Percentiles rank a stretch among this genome's conserved stretches.
phyloP scores from a whole-genome alignment of 1,140 invertebrate genomes.

The Achatina immaculata region DNA sequence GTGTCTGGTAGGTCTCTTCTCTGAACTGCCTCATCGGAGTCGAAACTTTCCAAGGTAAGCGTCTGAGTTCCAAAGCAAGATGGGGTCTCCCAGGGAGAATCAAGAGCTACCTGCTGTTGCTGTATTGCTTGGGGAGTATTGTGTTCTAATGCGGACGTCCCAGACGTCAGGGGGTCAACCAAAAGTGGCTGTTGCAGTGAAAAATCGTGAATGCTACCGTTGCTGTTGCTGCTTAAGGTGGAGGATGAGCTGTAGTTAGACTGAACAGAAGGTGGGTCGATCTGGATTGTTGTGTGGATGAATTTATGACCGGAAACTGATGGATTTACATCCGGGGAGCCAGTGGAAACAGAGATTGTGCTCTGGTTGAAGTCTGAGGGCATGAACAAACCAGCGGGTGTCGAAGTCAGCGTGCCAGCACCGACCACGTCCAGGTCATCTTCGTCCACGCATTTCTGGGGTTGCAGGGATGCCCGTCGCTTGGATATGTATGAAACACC shows the following conservation, averaged over 20 bases:
- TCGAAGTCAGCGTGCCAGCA: not conserved
- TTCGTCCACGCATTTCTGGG: conserved; percentile 33
- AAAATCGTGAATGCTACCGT: not conserved
- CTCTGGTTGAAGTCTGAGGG: not conserved
- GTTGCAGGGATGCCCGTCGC: conserved; percentile 19
- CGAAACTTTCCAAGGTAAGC: not conserved
- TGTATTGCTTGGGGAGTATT: not conserved
- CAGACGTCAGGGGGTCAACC: not conserved
- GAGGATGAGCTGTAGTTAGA: conserved; percentile 11
- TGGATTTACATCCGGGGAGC: not conserved
- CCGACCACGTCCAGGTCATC: not conserved
- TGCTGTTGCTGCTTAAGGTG: not conserved
- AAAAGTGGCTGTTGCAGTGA: not conserved
- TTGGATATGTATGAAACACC: not conserved
- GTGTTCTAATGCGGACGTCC: too few relatives aligned
- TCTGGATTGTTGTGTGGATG: conserved; percentile 30
- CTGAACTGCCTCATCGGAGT: not conserved
- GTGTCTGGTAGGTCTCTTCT: not conserved
- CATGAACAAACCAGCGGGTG: not conserved
- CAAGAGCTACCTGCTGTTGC: not conserved
- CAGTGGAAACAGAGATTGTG: not conserved
- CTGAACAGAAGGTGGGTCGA: conserved; percentile 12
- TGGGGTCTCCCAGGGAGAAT: not conserved
- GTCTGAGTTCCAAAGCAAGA: too few relatives aligned
- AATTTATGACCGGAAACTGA: not conserved